phyloP scores from a whole-genome alignment of 2,888 invertebrate species.

The Diloba caeruleocephala region DNA sequence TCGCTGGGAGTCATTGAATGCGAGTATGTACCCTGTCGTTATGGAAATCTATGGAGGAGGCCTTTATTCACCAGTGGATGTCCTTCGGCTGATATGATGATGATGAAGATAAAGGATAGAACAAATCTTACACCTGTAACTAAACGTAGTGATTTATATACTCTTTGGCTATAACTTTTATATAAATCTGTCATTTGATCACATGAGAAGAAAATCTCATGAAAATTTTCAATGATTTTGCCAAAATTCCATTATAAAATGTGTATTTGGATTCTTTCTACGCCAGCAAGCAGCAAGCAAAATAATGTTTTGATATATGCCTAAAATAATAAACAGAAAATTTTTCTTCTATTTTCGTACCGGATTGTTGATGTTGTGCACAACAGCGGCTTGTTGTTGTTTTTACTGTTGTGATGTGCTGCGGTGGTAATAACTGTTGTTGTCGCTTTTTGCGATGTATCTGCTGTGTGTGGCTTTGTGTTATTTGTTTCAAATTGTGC shows the following conservation, averaged over 20 bases:
- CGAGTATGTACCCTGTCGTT: too few relatives aligned
- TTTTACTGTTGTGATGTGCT: slow-evolving; percentile 61
- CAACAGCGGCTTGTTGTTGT: neutral
- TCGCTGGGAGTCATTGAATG: too few relatives aligned
- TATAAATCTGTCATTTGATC: neutral
- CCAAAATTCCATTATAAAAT: neutral
- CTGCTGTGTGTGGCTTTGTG: slow-evolving; percentile 54
- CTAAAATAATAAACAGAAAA: neutral
- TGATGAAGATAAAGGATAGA: too few relatives aligned
- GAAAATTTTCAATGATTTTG: neutral
- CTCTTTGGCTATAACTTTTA: too few relatives aligned
- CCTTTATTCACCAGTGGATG: too few relatives aligned
- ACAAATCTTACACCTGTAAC: too few relatives aligned
- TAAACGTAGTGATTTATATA: too few relatives aligned
- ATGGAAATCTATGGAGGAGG: too few relatives aligned
- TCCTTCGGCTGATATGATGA: too few relatives aligned
- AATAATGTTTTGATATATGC: too few relatives aligned
- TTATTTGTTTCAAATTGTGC: slow-evolving; percentile 57
- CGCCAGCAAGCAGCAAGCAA: too few relatives aligned
- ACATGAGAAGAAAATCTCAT: too few relatives aligned
- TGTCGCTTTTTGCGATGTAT: slow-evolving; percentile 59
- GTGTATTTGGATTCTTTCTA: neutral
- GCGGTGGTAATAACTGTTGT: slow-evolving; percentile 22
- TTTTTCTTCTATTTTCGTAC: neutral
- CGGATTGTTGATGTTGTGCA: neutral